Evolutionary conservation across 1,140 invertebrate species (phyloP).

Genomic region (Parasteatoda tepidariorum): DNA sequence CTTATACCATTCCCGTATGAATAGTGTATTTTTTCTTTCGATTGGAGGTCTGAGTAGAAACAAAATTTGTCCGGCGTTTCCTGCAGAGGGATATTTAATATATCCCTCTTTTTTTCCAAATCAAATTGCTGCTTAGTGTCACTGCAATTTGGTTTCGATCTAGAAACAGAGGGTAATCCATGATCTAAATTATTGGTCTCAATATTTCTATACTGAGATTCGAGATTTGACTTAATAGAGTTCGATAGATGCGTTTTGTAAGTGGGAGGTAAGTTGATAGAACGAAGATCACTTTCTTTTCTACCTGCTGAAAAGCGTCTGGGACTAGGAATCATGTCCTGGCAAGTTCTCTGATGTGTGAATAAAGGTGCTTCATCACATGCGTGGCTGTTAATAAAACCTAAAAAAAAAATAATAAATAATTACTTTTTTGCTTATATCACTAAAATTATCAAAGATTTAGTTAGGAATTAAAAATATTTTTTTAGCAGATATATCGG

Average conservation of each 20-base stretch:
- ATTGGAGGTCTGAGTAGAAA: conserved; percentile 43
- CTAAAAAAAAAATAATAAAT: not conserved
- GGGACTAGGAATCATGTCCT: not conserved
- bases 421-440: no score
- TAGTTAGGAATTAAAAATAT: not conserved
- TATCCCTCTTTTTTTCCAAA: not conserved
- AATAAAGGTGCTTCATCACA: conserved; percentile 12
- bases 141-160: not conserved
- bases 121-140: conserved; percentile 1
- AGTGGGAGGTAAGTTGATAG: not conserved
- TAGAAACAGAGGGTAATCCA: not conserved
- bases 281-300: conserved; percentile 36
- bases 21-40: conserved; percentile 47
- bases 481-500: not conserved
- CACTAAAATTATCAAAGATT: no score
- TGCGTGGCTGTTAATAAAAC: not conserved
- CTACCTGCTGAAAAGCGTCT: conserved; percentile 4
- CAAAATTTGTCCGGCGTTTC: conserved; percentile 3
- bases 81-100: conserved; percentile 30
- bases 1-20: conserved; percentile 35
- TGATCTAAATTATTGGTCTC: conserved; percentile 43
- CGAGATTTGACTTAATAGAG: not conserved
- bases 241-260: conserved; percentile 12
- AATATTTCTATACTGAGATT: not conserved
- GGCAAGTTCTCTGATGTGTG: conserved; percentile 12